Percentiles rank a stretch among this genome's conserved stretches.
These are phyloP conservation scores for Galagoides demidoff DNA, from an alignment of 2,797 vertebrate species.

Conservation along the genomic window DNA sequence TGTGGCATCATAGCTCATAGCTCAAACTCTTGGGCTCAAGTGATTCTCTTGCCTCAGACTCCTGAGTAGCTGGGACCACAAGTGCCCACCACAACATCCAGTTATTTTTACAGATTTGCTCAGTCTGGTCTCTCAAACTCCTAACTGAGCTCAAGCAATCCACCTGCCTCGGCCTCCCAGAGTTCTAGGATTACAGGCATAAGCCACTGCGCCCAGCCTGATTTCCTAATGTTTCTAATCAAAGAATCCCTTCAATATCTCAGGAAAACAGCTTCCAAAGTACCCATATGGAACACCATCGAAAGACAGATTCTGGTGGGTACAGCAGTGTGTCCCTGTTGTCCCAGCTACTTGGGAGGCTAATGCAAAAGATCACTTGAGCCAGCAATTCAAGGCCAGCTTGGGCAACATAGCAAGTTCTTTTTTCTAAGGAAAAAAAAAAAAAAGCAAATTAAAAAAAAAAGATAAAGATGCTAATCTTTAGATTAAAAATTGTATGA, in stretches of 20 bases:
- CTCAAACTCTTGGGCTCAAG: too few relatives aligned
- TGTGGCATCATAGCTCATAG: too few relatives aligned
- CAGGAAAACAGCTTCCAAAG: neutral
- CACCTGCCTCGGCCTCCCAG: too few relatives aligned
- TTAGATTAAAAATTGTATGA: neutral
- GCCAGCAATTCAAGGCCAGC: neutral
- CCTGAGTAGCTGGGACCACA: too few relatives aligned
- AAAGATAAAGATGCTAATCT: neutral
- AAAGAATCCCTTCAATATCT: constrained; percentile 13
- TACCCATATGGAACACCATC: neutral
- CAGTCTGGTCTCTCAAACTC: too few relatives aligned
- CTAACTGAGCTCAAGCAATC: too few relatives aligned
- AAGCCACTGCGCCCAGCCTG: too few relatives aligned
- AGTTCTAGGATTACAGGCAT: too few relatives aligned
- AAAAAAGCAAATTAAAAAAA: neutral
- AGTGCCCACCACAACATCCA: too few relatives aligned
- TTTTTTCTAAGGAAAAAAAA: neutral
- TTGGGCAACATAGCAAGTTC: neutral
- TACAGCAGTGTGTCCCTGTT: neutral
- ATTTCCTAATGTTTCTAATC: constrained; percentile 6
- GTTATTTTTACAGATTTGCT: too few relatives aligned
- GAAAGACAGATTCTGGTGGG: neutral
- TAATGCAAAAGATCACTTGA: neutral
- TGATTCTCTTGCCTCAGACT: too few relatives aligned
- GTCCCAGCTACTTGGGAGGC: neutral